Conservation (phyloP, 2,797 vertebrate genomes). For the Mormyrus hasselquistii region DNA sequence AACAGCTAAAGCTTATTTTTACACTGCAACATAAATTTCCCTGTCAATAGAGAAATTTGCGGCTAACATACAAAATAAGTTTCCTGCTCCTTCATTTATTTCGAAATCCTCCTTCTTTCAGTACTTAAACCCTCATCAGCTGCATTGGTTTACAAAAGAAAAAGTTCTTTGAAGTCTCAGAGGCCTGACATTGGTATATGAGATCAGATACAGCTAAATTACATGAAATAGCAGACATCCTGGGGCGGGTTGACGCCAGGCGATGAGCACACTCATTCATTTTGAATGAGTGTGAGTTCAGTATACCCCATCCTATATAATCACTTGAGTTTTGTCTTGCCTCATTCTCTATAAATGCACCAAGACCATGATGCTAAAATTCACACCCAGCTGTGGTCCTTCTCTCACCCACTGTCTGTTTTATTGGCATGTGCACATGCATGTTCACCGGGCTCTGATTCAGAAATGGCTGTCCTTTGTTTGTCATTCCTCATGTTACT, state of each 20-base stretch:
- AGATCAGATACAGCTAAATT: neutral
- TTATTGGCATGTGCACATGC: neutral
- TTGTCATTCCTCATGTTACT: neutral
- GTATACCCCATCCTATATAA: too few relatives aligned
- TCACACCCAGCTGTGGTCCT: neutral
- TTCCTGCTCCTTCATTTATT: conserved; percentile 1
- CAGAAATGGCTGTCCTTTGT: neutral
- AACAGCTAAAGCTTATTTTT: neutral
- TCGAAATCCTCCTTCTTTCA: neutral
- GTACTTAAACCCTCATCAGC: neutral
- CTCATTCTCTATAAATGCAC: neutral
- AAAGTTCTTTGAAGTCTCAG: neutral
- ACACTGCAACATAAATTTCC: neutral
- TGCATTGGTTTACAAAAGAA: neutral
- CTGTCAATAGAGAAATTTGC: conserved; percentile 1
- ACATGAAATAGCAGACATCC: neutral
- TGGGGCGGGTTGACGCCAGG: neutral
- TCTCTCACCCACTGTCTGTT: neutral
- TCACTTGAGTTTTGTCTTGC: neutral
- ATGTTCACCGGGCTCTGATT: neutral
- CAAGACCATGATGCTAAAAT: neutral
- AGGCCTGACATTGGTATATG: neutral
- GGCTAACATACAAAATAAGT: neutral
- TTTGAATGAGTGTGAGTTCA: neutral
- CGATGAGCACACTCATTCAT: neutral